These are phyloP conservation scores for Embidobia sp. DNA, from an alignment of 2,888 invertebrate genomes.

Conservation along the genomic window DNA sequence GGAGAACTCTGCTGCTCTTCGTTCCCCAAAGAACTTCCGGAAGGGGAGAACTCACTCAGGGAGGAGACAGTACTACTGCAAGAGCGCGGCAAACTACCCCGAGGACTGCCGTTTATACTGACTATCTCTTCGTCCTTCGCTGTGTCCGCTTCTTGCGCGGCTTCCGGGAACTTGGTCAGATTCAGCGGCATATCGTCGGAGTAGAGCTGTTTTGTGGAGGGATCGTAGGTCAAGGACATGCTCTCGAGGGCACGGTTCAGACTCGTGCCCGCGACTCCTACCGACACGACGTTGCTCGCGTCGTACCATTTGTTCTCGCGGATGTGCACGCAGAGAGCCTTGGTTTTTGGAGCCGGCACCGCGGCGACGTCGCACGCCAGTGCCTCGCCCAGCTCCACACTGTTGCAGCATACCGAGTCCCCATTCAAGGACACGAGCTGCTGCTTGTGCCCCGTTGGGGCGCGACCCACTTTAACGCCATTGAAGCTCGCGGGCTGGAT, in stretches of 20 bases:
- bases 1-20: conserved; percentile 80
- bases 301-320: conserved; percentile 78
- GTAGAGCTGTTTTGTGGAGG: conserved; percentile 88
- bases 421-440: conserved; percentile 77
- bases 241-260: conserved; percentile 88
- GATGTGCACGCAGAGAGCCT: conserved; percentile 76
- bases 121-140: conserved; percentile 59
- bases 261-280: conserved; percentile 75
- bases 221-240: conserved; percentile 89
- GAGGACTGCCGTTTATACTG: conserved; percentile 74
- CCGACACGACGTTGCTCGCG: conserved; percentile 75
- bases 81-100: conserved; percentile 74
- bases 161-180: conserved; percentile 22
- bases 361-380: conserved; percentile 75
- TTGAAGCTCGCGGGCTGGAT: conserved; percentile 54
- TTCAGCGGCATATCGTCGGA: conserved; percentile 76
- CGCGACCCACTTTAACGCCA: conserved; percentile 40
- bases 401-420: conserved; percentile 75
- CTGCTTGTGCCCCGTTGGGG: conserved; percentile 69
- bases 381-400: conserved; percentile 75
- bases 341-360: conserved; percentile 70
- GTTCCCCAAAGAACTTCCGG: conserved; percentile 84
- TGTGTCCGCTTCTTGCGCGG: conserved; percentile 28
- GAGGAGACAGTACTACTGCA: conserved; percentile 86
- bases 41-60: conserved; percentile 87